These are phyloP conservation scores for Syngnathus rostellatus DNA, from an alignment of 2,797 vertebrate genomes.

Conservation along the genomic window DNA sequence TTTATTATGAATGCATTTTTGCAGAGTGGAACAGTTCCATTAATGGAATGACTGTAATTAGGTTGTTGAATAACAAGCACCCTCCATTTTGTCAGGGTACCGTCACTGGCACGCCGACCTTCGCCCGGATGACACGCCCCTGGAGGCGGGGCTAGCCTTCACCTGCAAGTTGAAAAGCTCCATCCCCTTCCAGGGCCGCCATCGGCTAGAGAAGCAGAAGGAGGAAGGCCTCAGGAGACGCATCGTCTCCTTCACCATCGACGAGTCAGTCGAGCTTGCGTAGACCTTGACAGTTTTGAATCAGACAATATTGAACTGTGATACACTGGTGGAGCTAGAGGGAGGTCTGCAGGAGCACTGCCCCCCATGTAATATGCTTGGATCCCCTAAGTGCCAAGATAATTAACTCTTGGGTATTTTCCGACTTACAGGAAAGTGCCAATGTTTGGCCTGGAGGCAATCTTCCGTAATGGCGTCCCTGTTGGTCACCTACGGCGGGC, in stretches of 20 bases:
- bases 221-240: conserved; percentile 74
- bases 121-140: conserved; percentile 81
- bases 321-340: too few species aligned
- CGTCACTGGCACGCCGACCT: conserved; percentile 94
- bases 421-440: conserved; percentile 76
- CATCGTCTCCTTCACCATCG: conserved; percentile 84
- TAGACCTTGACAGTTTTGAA: neutral
- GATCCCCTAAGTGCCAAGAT: too few species aligned
- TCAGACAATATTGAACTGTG: neutral
- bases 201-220: conserved; percentile 79
- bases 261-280: conserved; percentile 74
- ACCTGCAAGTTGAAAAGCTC: conserved; percentile 86
- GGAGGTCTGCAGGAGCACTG: too few species aligned
- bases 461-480: conserved; percentile 79
- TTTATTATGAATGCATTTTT: too few species aligned
- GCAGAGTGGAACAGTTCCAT: too few species aligned
- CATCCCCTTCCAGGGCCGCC: conserved; percentile 80
- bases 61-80: neutral
- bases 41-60: too few species aligned
- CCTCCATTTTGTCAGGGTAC: conserved; percentile 71
- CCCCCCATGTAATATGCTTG: too few species aligned
- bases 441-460: conserved; percentile 87
- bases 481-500: conserved; percentile 84
- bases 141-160: conserved; percentile 88
- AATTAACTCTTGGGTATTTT: too few species aligned